Evolutionary conservation across 1,140 invertebrate genomes (phyloP), one percentile per base, ranked within the genome.

Genomic region (Drosophila leontia): DNA sequence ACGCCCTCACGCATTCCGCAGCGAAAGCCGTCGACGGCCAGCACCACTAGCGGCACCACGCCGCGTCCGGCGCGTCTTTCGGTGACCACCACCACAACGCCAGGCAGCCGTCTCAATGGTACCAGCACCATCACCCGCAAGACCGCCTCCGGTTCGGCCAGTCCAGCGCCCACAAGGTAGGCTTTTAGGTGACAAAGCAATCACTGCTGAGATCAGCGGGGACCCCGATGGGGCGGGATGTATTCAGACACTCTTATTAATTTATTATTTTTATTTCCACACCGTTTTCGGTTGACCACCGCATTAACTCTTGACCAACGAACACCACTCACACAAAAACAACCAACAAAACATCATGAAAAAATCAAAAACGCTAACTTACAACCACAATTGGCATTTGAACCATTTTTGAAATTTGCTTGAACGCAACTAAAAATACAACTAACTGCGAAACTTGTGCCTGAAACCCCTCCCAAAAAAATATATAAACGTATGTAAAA

Each of bases 1-100:
- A 96, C 95, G 35, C 95, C 96, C 63, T 96, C 96, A 63, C 95
- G 96, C 80, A 96, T 96, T 92, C 96, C 96, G 47, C 95, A 95
- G 92, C 93, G 94, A 63, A 94, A 95, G 72, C 94, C 95, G 44
- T 94, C 95, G 29, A 94, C 93, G 19, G 94, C 95, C 7, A 94
- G 94, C 4, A 94, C 93, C 17, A 94, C 95, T 93, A 93, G 68
- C 60, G 92, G 94, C 19, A 81, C 90, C 19, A 92, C 90, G 92
- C 94, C 65, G 93, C 94, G 82, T 93, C 94, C 78, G 91, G 94
- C 75, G 88, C 94, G 77, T 93, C 94, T 75, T 93, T 93, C 88
- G 15, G 93, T 93, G 63, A 94, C 74, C 79, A 93, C 77, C 74
- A 93, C 82, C 48, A 84, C 85, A 35, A 87, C 84, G 37, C 91